Base-by-base conservation (phyloP, 2,888 invertebrate species). In the Pandemis cinnamomeana region DNA sequence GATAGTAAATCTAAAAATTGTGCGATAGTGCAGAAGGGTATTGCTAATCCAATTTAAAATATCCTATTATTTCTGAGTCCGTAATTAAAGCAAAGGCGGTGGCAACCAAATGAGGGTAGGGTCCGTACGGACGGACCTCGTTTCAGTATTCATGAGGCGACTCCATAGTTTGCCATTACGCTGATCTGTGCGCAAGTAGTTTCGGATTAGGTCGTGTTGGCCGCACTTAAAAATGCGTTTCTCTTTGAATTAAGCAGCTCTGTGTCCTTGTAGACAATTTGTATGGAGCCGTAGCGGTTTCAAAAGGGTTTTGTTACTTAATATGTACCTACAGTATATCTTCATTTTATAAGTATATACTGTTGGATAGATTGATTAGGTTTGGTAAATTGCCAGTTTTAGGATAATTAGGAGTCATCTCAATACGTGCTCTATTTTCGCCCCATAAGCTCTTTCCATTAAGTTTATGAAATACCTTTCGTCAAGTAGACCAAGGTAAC, bases 71-170 rank as follows among this genome's bases (percentile, higher is more conserved):
- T 75, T 75, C 71, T 58, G 68, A 68, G 76, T 76, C 77, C 77
- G 79, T 83, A 84, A 86, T 83, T 84, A 86, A 83, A 82, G 80
- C 79, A 78, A 77, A 77, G 80, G 76, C 77, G 46, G 75, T 68
- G 77, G 77, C 74, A 79, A 79, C 80, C 78, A 78, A 79, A 78
- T 79, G 80, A 79, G 79, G 77, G 75, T 74, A 69, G 76, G 70
- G 41, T 46, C 53, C 7, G 53, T 58, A 27, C 27, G 58, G 27
- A 27, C 72, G 69, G 75, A 67, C 78, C 81, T 84, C 68, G 36
- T 82, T 83, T 92, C 87, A 86, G 91, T 92, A 93, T 93, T 93
- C 92, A 93, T 90, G 90, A 90, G 86, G 83, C 83, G 84, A 82
- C 81, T 82, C 80, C 83, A 80, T 83, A 83, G 84, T 84, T 84